A percentile compares a stretch with the other conserved stretches of the same genome.
Conservation (phyloP, 2,113 vertebrate species). For the Genyomyrus donnyi region DNA sequence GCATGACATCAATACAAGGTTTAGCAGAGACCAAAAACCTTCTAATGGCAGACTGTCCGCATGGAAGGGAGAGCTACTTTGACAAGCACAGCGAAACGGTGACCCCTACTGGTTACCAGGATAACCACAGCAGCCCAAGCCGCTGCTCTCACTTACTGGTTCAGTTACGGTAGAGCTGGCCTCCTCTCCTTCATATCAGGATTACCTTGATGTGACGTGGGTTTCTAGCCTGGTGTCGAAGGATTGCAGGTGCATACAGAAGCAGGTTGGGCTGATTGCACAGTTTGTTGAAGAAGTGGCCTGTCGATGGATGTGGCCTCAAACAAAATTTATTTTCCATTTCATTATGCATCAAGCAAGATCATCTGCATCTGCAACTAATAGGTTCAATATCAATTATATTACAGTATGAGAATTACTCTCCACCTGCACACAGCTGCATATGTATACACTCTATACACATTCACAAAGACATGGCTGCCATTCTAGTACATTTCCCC, state of each 20-base stretch:
- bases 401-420: neutral
- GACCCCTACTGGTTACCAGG: conserved; percentile 22
- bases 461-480: neutral
- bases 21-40: conserved; percentile 1
- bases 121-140: neutral
- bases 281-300: neutral
- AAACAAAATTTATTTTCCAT: neutral
- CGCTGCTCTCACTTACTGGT: neutral
- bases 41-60: neutral
- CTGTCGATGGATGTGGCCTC: neutral
- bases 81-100: conserved; percentile 16
- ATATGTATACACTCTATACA: neutral
- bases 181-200: neutral
- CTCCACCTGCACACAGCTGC: neutral
- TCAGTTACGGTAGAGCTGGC: neutral
- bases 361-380: neutral
- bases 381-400: neutral
- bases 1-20: neutral
- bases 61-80: neutral
- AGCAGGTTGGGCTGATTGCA: neutral
- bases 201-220: neutral
- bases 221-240: neutral
- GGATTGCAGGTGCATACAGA: neutral
- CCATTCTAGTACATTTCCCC: neutral
- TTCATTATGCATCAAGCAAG: neutral